A percentile compares a stretch with the other conserved stretches of the same genome.
Conservation (phyloP, 1,140 invertebrate genomes). For the Octopus sinensis region DNA sequence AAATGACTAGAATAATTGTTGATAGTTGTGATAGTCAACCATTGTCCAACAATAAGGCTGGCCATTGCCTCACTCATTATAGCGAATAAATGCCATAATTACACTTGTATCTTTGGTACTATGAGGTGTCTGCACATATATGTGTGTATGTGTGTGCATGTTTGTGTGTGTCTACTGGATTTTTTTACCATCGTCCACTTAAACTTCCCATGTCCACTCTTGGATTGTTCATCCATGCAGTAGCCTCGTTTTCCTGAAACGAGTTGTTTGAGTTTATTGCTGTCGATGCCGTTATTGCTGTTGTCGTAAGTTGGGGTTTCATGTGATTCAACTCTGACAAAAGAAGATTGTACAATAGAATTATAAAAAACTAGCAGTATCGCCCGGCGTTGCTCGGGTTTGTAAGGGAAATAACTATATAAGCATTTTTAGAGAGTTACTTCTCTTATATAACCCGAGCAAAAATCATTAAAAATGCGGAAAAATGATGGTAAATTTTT, state of each 20-base stretch:
- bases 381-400: too few species aligned
- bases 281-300: conserved; percentile 16
- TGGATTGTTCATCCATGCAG: conserved; percentile 20
- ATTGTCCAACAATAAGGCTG: too few species aligned
- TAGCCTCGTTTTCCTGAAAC: conserved; percentile 30
- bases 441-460: too few species aligned
- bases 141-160: neutral
- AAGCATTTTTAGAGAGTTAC: too few species aligned
- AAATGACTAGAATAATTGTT: too few species aligned
- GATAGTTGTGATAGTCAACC: too few species aligned
- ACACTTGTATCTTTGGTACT: too few species aligned
- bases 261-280: conserved; percentile 32
- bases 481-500: too few species aligned
- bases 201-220: conserved; percentile 46
- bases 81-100: too few species aligned
- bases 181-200: conserved; percentile 49
- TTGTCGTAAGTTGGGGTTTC: conserved; percentile 16
- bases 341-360: conserved; percentile 8
- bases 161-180: neutral
- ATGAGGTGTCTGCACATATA: neutral
- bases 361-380: neutral
- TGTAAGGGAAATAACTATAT: too few species aligned
- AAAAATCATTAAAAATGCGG: too few species aligned
- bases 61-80: too few species aligned
- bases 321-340: conserved; percentile 15